Evolutionary conservation across 2,113 vertebrate species (phyloP), one percentile per base, ranked within the genome.

Genomic region (pig (Sus scrofa)): DNA sequence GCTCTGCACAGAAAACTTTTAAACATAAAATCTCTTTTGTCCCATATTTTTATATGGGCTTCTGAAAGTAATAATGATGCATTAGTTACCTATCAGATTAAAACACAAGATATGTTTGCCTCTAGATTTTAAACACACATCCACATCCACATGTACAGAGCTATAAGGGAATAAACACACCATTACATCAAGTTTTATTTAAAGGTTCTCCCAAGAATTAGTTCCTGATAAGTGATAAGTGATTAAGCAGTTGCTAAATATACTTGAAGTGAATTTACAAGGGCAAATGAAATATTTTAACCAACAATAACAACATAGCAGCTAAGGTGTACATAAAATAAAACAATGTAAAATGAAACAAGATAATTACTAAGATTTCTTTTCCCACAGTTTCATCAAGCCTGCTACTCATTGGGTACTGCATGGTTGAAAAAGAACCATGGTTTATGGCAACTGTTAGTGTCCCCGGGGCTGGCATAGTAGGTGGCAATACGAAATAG

Each of bases 271-370:
- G 89, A 98, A 87, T 92, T 94, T 97, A 94, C 91, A 97, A 96
- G 97, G 88, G 56, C 96, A 97, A 96, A 96, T 87, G 77, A 97
- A 98, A 96, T 95, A 96, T 97, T 98, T 98, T 90, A 97, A 98
- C 92, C 84, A 92, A 96, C 37, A 96, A 94, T 91, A 96, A 96
- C 89, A 98, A 34, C 97, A 95, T 52, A 97, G 65, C 71, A 96
- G 89, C 96, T 94, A 97, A 97, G 81, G 93, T 70, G 62, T 78
- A 93, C 97, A 93, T 71, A 71, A 96, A 92, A 98, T 89, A 94
- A 98, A 98, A n/a, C n/a, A n/a, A n/a, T n/a, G 94, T 87, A 93
- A 96, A 93, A 93, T 94, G 92, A 97, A 96, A 81, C 86, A 52
- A 44, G 94, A 94, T 97, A 97, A 98, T 97, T 97, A 97, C 93